Evolutionary conservation across 2,888 invertebrate genomes (phyloP).

Genomic region (Choristoneura rosaceana): DNA sequence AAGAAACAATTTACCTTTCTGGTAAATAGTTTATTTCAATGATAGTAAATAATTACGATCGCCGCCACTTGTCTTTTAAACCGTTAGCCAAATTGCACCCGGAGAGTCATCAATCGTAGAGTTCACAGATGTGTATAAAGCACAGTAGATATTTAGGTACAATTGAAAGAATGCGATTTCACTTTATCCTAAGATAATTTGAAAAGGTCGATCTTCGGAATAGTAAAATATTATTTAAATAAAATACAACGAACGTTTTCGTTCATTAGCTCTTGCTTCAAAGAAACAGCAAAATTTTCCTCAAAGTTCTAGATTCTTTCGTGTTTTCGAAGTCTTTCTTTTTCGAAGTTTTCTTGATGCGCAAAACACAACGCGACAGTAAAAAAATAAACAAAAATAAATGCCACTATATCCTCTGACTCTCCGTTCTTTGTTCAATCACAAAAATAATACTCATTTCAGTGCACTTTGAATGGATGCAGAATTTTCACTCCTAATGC

Average conservation of each 20-base stretch:
- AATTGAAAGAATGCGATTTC: neutral
- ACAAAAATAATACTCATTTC: neutral
- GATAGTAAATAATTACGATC: neutral
- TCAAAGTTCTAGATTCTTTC: no score
- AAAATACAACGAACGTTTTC: no score
- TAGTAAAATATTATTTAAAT: neutral
- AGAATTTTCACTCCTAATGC: neutral
- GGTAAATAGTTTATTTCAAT: no score
- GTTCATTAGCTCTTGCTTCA: no score
- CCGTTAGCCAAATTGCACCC: conserved; percentile 9
- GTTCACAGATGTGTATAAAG: conserved; percentile 17
- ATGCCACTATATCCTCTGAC: no score
- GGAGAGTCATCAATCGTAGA: conserved; percentile 20
- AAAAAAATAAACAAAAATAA: no score
- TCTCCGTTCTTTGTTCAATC: neutral
- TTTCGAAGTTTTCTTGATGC: no score
- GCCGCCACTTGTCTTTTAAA: conserved; percentile 16
- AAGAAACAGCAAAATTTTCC: no score
- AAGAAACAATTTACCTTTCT: no score
- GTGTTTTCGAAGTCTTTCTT: no score
- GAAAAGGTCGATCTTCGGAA: neutral
- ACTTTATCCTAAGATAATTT: neutral
- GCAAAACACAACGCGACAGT: no score
- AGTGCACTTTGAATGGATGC: neutral
- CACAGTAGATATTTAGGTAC: neutral